phyloP scores from a whole-genome alignment of 2,797 vertebrate species.

The Anas georgica region DNA sequence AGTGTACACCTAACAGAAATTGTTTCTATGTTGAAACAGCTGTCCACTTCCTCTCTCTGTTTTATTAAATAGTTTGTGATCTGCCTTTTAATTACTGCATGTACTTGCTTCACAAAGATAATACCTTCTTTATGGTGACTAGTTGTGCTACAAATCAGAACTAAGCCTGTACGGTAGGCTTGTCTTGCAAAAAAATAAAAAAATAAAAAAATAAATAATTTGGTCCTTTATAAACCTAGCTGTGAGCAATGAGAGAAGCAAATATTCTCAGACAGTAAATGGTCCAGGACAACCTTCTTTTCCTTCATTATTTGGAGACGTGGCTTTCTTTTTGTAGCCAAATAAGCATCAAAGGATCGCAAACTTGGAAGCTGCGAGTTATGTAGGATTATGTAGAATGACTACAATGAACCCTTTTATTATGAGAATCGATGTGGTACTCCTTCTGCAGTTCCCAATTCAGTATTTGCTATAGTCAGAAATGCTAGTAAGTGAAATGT shows the following conservation, averaged over 20 bases:
- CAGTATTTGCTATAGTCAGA: not conserved
- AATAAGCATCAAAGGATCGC: constrained; percentile 11
- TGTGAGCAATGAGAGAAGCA: constrained; percentile 21
- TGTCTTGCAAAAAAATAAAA: constrained; percentile 7
- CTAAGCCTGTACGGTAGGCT: constrained; percentile 54
- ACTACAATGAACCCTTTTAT: not conserved
- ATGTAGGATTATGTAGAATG: not conserved
- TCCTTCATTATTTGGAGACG: not conserved
- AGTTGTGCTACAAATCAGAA: constrained; percentile 74
- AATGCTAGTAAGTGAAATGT: not conserved
- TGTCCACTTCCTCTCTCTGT: not conserved
- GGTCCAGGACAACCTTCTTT: not conserved
- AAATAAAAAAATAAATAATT: too few species aligned
- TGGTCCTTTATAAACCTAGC: constrained; percentile 34
- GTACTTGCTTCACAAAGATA: constrained; percentile 75
- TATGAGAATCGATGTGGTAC: not conserved
- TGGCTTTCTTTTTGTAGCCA: not conserved
- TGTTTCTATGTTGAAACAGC: not conserved
- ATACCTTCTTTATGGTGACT: constrained; percentile 76
- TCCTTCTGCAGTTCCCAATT: not conserved
- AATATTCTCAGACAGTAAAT: constrained; percentile 16
- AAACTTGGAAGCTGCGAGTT: constrained; percentile 14
- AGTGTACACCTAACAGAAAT: not conserved
- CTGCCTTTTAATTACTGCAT: constrained; percentile 60
- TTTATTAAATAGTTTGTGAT: constrained; percentile 51